Percentiles rank a stretch among this genome's conserved stretches.
These are phyloP conservation scores for Trachurus trachurus DNA, from an alignment of 2,797 vertebrate species.

Conservation along the genomic window DNA sequence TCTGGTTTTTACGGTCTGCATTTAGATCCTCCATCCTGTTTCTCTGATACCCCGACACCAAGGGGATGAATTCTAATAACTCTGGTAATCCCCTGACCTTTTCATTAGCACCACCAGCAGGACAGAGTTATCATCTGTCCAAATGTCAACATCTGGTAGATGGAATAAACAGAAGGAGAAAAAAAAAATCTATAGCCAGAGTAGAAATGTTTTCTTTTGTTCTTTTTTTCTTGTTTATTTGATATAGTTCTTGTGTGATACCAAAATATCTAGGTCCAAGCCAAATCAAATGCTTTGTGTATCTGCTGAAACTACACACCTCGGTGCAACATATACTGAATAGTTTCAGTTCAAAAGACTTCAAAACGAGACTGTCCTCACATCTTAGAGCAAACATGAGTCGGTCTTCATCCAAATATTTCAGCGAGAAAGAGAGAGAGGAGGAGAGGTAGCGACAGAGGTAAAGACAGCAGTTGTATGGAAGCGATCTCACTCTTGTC, in stretches of 20 bases:
- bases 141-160: too few relatives aligned
- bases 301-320: not conserved
- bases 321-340: slow-evolving; percentile 18
- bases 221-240: not conserved
- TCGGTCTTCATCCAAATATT: slow-evolving; percentile 45
- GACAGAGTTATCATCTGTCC: too few relatives aligned
- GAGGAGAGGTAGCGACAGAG: slow-evolving; percentile 2
- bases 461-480: slow-evolving; percentile 49
- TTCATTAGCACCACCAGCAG: too few relatives aligned
- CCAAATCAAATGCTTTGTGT: not conserved
- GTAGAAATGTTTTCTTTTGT: too few relatives aligned
- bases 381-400: slow-evolving; percentile 42
- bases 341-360: slow-evolving; percentile 24
- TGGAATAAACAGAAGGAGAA: too few relatives aligned
- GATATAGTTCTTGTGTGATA: not conserved
- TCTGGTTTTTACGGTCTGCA: too few relatives aligned
- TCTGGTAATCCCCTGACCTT: too few relatives aligned
- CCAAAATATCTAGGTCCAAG: not conserved
- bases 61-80: too few relatives aligned
- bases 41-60: too few relatives aligned
- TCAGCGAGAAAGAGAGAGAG: slow-evolving; percentile 16
- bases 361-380: slow-evolving; percentile 8
- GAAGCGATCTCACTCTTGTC: slow-evolving; percentile 65
- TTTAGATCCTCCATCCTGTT: too few relatives aligned
- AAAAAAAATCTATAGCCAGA: too few relatives aligned